Percentiles rank a stretch among this genome's conserved stretches.
phyloP scores from a whole-genome alignment of 2,797 vertebrate genomes.

The Prunella strophiata region DNA sequence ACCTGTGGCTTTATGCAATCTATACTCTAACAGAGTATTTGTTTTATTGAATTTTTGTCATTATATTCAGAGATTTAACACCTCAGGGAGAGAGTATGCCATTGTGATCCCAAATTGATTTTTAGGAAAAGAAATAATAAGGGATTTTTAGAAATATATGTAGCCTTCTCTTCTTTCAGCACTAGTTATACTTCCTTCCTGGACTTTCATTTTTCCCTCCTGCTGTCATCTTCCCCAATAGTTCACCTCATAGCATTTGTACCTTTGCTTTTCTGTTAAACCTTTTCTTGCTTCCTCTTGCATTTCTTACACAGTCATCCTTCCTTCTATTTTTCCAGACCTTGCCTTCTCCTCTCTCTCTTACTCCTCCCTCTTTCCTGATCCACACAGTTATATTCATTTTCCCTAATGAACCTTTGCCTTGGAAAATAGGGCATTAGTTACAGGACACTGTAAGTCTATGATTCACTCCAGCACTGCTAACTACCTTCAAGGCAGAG shows the following conservation, averaged over 20 bases:
- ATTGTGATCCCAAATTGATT: background rate
- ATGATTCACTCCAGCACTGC: background rate
- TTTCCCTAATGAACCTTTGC: background rate
- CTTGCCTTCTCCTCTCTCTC: background rate
- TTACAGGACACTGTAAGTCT: background rate
- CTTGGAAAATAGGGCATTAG: background rate
- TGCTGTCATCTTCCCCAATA: background rate
- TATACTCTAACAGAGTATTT: background rate
- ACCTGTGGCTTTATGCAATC: background rate
- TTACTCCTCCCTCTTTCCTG: background rate
- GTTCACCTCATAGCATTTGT: background rate
- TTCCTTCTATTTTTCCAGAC: background rate
- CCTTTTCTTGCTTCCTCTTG: background rate
- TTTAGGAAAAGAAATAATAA: background rate
- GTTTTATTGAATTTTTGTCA: background rate
- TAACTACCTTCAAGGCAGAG: background rate
- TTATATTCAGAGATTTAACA: background rate
- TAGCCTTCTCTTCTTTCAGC: background rate
- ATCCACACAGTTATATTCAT: background rate
- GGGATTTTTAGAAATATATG: background rate
- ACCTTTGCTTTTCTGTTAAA: background rate
- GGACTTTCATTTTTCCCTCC: background rate
- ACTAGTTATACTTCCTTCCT: background rate
- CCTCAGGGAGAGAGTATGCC: background rate
- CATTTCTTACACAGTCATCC: background rate